Evolutionary conservation across 2,797 vertebrate genomes (phyloP).

Genomic region (Platyrinchus mystaceus): DNA sequence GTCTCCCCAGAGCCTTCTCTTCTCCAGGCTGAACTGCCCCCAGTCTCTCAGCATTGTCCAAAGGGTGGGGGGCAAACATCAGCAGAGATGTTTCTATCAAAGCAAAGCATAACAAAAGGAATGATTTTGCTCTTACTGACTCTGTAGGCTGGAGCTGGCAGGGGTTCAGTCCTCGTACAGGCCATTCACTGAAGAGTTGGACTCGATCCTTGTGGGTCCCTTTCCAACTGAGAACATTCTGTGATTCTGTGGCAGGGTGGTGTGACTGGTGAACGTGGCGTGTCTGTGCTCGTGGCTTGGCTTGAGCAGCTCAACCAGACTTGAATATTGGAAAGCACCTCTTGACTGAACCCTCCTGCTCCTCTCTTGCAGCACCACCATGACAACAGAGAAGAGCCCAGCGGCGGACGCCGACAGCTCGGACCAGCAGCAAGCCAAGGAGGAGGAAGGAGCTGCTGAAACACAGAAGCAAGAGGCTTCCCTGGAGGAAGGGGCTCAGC

Average conservation of each 20-base stretch:
- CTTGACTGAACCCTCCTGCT: background rate
- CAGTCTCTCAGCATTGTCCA: rapidly evolving
- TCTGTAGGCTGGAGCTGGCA: background rate
- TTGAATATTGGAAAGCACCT: background rate
- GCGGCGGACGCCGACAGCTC: constrained; percentile 82
- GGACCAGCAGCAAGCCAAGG: constrained; percentile 80
- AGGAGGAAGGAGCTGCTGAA: constrained; percentile 74
- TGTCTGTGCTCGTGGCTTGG: background rate
- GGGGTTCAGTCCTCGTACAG: background rate
- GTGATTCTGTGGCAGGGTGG: background rate
- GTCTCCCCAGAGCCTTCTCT: background rate
- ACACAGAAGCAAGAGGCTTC: constrained; percentile 75
- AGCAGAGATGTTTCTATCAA: background rate
- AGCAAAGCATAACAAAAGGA: background rate
- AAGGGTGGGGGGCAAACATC: background rate
- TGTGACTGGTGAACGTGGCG: background rate
- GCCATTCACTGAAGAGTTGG: background rate
- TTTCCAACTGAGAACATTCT: background rate
- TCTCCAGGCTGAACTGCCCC: background rate
- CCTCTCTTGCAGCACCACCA: constrained; percentile 68
- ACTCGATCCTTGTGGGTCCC: background rate
- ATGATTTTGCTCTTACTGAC: background rate
- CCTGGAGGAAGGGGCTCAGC: constrained; percentile 43
- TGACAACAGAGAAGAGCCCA: constrained; percentile 82
- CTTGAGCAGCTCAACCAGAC: background rate